These are phyloP conservation scores for Tipula unca DNA, from an alignment of 2,888 invertebrate species.

Conservation along the genomic window DNA sequence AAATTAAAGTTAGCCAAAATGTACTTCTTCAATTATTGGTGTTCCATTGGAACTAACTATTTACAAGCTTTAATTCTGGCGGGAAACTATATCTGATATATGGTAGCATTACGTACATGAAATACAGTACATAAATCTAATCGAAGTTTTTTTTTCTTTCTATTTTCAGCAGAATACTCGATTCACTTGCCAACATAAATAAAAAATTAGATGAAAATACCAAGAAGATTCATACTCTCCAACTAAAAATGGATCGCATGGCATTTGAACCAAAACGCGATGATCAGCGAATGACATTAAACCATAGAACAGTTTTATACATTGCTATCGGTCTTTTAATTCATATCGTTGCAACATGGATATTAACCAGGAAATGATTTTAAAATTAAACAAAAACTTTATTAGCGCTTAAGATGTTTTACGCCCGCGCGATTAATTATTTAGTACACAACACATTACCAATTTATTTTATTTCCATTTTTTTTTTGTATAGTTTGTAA, in stretches of 20 bases:
- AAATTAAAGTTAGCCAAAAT: too few relatives aligned
- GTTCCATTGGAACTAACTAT: too few relatives aligned
- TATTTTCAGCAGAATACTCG: constrained; percentile 42
- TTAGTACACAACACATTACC: not conserved
- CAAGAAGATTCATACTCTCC: constrained; percentile 40
- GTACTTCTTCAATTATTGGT: too few relatives aligned
- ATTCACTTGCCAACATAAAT: constrained; percentile 45
- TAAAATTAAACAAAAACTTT: not conserved
- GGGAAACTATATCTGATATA: too few relatives aligned
- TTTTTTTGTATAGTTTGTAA: not conserved
- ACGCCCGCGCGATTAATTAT: not conserved
- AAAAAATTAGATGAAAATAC: constrained; percentile 46
- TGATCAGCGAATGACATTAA: not conserved
- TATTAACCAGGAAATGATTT: constrained; percentile 20
- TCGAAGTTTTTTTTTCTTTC: not conserved
- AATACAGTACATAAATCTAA: not conserved
- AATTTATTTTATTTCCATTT: not conserved
- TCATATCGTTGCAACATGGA: constrained; percentile 23
- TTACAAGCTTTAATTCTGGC: too few relatives aligned
- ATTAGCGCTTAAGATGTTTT: not conserved
- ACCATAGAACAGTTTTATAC: constrained; percentile 21
- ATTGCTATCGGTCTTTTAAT: constrained; percentile 22
- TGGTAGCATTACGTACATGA: too few relatives aligned
- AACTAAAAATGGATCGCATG: constrained; percentile 35
- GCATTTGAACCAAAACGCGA: constrained; percentile 32